Evolutionary conservation across 2,888 invertebrate species (phyloP), one percentile per base, ranked within the genome.

Genomic region (Chalcis sispes): DNA sequence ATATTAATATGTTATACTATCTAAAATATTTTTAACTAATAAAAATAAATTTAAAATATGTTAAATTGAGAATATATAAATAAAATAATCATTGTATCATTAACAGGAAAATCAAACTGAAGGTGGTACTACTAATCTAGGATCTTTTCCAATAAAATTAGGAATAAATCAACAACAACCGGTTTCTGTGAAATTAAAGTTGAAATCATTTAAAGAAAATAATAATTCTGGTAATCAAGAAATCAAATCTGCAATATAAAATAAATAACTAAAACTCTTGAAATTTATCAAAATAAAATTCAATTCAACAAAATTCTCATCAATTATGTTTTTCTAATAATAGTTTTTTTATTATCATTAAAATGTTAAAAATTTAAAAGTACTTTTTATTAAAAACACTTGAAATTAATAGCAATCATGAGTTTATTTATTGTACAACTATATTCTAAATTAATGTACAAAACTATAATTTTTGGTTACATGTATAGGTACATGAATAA

Each of bases 381-480:
- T 18, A 10, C 40, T 36, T 15, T 27, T 58, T 29, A 4, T 65
- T 29, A 29, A 46, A 18, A 46, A 29, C 42, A 8, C 18, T 40
- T 27, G 1, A 23, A 27, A 25, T 32, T 36, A 40, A 67, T 59
- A 59, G 54, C 46, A 62, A 27, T 82, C 81, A 83, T 83, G 83
- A 84, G 83, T 83, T 83, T 81, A 79, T 87, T 87, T 87, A 87
- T 86, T 86, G 73, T 87, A 87, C 85, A 86, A 77, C 82, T 87
- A 86, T 81, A 65, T 23, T 80, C 85, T 87, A 78, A 76, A 86
- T 84, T 84, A 87, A 86, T 88, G 86, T 88, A 88, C 86, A 87
- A 88, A 88, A 88, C 86, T 88, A 87, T 85, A 87, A 84, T 85
- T 86, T 86, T 87, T 87, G 83, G 87, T 88, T 87, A 87, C 85